Percentiles rank a stretch among this genome's conserved stretches.
These are phyloP conservation scores for Arnoldichthys spilopterus DNA, from an alignment of 2,797 vertebrate species.

Conservation along the genomic window DNA sequence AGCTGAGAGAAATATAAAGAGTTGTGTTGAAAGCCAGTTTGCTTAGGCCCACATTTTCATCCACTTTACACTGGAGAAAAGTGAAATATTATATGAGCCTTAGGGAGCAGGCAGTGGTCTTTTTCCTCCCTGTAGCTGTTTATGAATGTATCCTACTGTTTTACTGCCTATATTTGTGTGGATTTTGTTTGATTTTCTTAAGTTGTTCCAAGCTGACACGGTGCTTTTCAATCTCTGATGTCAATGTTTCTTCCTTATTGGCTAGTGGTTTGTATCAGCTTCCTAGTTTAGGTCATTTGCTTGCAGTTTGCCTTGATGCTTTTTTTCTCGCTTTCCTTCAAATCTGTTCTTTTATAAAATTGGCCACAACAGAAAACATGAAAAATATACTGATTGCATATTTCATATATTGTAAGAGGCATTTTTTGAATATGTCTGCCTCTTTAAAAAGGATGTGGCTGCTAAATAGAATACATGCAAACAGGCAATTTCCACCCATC, in stretches of 20 bases:
- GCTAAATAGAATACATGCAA: slow-evolving; percentile 45
- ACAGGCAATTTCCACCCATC: slow-evolving; percentile 42
- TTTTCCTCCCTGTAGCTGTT: slow-evolving; percentile 42
- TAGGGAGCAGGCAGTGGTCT: slow-evolving; percentile 30
- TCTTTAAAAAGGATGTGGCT: slow-evolving; percentile 22
- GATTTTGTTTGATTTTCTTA: slow-evolving; percentile 52
- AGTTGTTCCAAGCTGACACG: slow-evolving; percentile 51
- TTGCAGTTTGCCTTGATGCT: neutral
- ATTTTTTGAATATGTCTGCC: slow-evolving; percentile 15
- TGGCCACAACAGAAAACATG: slow-evolving; percentile 7
- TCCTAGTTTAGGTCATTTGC: neutral
- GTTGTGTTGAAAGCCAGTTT: slow-evolving; percentile 46
- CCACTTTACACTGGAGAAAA: slow-evolving; percentile 52
- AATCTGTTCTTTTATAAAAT: neutral
- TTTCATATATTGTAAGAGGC: slow-evolving; percentile 11
- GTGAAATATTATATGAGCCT: slow-evolving; percentile 49
- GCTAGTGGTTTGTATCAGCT: neutral
- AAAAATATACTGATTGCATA: neutral
- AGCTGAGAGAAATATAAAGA: slow-evolving; percentile 49
- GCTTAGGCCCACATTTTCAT: slow-evolving; percentile 55
- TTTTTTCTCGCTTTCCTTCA: neutral
- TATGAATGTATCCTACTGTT: slow-evolving; percentile 48
- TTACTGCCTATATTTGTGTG: slow-evolving; percentile 41
- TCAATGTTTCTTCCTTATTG: slow-evolving; percentile 26
- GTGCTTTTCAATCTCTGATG: slow-evolving; percentile 46